These are phyloP conservation scores for Teleogryllus occipitalis DNA, from an alignment of 1,140 invertebrate genomes.

Conservation along the genomic window DNA sequence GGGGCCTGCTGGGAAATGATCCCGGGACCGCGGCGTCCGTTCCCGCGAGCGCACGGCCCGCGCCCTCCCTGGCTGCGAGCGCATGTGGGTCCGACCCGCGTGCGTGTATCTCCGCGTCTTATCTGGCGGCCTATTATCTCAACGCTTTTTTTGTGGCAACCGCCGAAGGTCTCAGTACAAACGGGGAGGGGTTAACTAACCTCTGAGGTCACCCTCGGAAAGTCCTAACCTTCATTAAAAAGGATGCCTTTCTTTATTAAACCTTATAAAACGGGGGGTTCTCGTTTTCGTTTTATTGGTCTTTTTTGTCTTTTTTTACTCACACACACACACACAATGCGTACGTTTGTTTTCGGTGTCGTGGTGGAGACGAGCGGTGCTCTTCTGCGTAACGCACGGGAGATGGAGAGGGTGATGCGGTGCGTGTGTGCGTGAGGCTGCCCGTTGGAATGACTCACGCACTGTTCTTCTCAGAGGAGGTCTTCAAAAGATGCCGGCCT, in stretches of 20 bases:
- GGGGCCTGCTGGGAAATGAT: no score
- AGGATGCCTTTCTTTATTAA: constrained; percentile 1
- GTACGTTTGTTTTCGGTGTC: neutral
- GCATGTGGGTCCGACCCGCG: neutral
- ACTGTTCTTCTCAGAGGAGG: neutral
- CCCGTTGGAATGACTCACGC: neutral
- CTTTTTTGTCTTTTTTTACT: no score
- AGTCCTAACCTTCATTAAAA: constrained; percentile 1
- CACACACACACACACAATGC: neutral
- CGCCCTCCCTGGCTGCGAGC: neutral
- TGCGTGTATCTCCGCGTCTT: neutral
- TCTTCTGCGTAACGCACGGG: no score
- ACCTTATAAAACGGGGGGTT: neutral
- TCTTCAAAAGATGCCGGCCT: no score
- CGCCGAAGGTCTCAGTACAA: neutral
- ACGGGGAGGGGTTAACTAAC: neutral
- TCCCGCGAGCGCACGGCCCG: no score
- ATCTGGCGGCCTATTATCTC: neutral
- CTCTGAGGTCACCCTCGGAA: neutral
- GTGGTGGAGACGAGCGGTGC: neutral
- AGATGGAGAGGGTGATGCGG: no score
- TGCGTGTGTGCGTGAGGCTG: neutral
- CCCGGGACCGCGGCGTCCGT: no score
- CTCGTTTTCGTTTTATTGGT: neutral
- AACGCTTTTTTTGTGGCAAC: neutral